Conservation (phyloP, 2,797 vertebrate genomes). For the Eidolon dupreanum region DNA sequence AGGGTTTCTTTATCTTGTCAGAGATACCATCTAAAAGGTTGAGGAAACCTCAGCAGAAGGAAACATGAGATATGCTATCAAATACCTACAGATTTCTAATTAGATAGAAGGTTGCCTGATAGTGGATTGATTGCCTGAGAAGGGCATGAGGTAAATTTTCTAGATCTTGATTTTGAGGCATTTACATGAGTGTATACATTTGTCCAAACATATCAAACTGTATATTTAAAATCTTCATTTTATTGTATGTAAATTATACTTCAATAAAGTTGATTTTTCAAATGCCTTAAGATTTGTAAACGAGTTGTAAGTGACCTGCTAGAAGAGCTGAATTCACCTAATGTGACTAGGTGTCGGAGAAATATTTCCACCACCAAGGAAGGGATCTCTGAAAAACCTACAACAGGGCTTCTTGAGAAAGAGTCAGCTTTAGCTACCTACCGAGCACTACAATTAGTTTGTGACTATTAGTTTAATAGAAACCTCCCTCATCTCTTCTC, state of each 20-base stretch:
- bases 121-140: neutral
- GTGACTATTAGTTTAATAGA: neutral
- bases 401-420: neutral
- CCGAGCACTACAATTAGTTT: conserved; percentile 29
- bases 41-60: neutral
- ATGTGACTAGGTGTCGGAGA: neutral
- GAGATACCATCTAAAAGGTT: neutral
- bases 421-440: neutral
- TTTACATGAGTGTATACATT: neutral
- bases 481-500: neutral
- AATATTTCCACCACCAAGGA: neutral
- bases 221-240: neutral
- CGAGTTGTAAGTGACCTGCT: neutral
- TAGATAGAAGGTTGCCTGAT: neutral
- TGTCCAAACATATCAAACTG: neutral
- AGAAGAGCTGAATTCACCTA: neutral
- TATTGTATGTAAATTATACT: neutral
- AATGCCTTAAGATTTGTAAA: conserved; percentile 22
- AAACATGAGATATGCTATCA: neutral
- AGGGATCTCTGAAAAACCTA: neutral
- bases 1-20: neutral
- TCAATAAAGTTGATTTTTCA: conserved; percentile 33
- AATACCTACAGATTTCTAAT: neutral
- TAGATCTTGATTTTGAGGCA: conserved; percentile 35
- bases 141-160: neutral